Conservation (phyloP, 2,888 invertebrate genomes). For the Cordylochernes scorpioides region DNA sequence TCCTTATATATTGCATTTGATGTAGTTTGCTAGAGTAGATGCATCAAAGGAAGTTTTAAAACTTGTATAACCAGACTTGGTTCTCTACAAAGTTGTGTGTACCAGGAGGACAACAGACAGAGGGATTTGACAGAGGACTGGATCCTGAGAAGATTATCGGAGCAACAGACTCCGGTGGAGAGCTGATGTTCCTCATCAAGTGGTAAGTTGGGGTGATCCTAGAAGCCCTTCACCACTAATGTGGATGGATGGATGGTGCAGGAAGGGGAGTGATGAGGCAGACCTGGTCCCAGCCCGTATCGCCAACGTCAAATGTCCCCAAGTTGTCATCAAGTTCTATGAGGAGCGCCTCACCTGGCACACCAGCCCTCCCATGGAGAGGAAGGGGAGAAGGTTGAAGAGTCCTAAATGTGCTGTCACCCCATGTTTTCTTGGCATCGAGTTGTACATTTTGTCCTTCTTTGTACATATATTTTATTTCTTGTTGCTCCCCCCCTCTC, state of each 20-base stretch:
- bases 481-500: no score
- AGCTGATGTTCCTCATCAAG: slow-evolving; percentile 80
- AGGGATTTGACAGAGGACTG: slow-evolving; percentile 50
- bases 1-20: no score
- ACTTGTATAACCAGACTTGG: no score
- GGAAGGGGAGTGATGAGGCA: slow-evolving; percentile 24
- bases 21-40: no score
- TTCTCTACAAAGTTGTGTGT: no score
- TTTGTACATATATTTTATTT: no score
- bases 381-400: no score
- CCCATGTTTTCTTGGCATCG: no score
- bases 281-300: slow-evolving; percentile 24
- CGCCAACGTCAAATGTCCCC: slow-evolving; percentile 25
- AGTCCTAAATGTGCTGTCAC: no score
- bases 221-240: background rate
- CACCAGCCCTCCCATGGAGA: no score
- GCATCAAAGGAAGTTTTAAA: no score
- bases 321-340: slow-evolving; percentile 25
- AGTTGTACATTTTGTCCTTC: no score
- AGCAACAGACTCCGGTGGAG: slow-evolving; percentile 54
- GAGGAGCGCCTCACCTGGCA: slow-evolving; percentile 25
- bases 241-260: slow-evolving; percentile 1
- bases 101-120: slow-evolving; percentile 15
- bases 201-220: slow-evolving; percentile 49
- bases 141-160: slow-evolving; percentile 69